Conservation (phyloP, 1,140 invertebrate genomes). For the Drosophila malerkotliana region DNA sequence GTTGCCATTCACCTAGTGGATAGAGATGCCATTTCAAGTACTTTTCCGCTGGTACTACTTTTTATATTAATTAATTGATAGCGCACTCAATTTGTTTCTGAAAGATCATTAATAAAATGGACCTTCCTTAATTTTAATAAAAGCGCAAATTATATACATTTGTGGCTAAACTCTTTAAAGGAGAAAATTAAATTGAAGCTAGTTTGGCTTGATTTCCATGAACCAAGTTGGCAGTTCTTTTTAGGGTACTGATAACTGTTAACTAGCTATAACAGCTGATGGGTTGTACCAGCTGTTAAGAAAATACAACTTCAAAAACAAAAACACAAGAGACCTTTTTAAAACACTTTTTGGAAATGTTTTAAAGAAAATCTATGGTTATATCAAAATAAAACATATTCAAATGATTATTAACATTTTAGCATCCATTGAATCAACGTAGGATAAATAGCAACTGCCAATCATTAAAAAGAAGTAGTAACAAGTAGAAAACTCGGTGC, state of each 20-base stretch:
- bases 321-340: background rate
- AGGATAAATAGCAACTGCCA: too few relatives aligned
- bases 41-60: background rate
- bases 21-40: background rate
- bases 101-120: background rate
- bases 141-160: too few relatives aligned
- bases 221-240: background rate
- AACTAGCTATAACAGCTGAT: background rate
- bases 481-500: too few relatives aligned
- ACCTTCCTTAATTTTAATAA: too few relatives aligned
- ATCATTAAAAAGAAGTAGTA: too few relatives aligned
- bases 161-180: background rate
- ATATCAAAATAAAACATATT: too few relatives aligned
- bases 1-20: conserved; percentile 17
- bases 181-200: background rate
- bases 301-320: background rate
- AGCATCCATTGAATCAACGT: too few relatives aligned
- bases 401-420: too few relatives aligned
- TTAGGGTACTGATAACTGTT: background rate
- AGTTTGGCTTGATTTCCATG: background rate
- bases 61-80: background rate
- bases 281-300: background rate
- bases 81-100: background rate
- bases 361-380: too few relatives aligned
- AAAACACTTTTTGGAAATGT: too few relatives aligned